Conservation (phyloP, 2,113 vertebrate species). For the Polyodon spathula region DNA sequence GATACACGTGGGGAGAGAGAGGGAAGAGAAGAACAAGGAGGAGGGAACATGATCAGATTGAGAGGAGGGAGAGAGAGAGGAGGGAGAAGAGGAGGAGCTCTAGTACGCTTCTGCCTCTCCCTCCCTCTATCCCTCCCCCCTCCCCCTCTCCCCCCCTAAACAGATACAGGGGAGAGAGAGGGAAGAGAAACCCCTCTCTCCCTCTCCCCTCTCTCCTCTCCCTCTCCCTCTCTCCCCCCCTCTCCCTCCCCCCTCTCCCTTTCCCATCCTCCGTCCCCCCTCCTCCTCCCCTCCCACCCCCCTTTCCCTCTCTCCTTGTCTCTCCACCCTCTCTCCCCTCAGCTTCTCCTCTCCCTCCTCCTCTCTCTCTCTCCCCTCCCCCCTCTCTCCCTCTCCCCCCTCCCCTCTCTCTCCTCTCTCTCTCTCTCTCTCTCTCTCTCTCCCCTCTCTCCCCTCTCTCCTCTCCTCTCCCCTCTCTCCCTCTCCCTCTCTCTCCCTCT, state of each 20-base stretch:
- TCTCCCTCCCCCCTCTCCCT: not conserved
- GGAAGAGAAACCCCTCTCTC: too few species aligned
- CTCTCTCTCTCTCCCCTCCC: slow-evolving; percentile 18
- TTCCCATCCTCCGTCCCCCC: too few species aligned
- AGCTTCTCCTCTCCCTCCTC: slow-evolving; percentile 3
- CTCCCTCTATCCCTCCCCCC: too few species aligned
- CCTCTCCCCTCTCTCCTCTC: not conserved
- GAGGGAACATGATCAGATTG: too few species aligned
- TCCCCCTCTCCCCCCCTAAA: too few species aligned
- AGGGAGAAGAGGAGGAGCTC: too few species aligned
- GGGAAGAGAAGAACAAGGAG: too few species aligned
- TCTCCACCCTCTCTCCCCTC: not conserved
- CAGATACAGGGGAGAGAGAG: too few species aligned
- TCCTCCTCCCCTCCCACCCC: slow-evolving; percentile 3
- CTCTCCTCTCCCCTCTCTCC: slow-evolving; percentile 16
- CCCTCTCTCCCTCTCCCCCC: slow-evolving; percentile 12
- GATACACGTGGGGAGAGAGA: too few species aligned
- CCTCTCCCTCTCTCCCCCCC: slow-evolving; percentile 5
- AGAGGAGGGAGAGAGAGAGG: too few species aligned
- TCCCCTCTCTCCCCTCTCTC: not conserved
- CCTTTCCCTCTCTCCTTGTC: slow-evolving; percentile 7
- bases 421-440: not conserved
- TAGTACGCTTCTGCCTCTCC: too few species aligned
- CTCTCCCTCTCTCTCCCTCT: slow-evolving; percentile 39
- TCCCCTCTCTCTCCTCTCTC: not conserved